Percentiles rank a stretch among this genome's conserved stretches.
Conservation (phyloP, 2,888 invertebrate genomes). For the Chesias legatella region DNA sequence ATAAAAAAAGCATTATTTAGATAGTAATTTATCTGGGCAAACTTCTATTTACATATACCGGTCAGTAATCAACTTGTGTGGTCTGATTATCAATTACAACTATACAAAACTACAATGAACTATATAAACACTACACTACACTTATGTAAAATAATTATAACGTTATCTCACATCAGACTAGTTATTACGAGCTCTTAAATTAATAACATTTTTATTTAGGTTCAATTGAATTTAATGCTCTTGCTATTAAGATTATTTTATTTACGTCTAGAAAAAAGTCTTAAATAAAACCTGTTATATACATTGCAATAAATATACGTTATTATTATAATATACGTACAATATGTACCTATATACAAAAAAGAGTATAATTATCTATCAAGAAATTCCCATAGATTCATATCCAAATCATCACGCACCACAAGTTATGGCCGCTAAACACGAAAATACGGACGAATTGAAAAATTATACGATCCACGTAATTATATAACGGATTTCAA, state of each 20-base stretch:
- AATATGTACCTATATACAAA: no score
- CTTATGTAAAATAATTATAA: slow-evolving; percentile 26
- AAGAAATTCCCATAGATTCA: slow-evolving; percentile 1
- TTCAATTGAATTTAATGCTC: slow-evolving; percentile 22
- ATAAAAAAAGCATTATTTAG: no score
- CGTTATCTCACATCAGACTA: slow-evolving; percentile 22
- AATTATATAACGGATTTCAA: no score
- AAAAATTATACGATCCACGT: neutral
- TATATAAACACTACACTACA: slow-evolving; percentile 23
- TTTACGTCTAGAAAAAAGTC: slow-evolving; percentile 9
- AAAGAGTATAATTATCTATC: no score
- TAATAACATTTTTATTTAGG: slow-evolving; percentile 22
- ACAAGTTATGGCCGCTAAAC: slow-evolving; percentile 3
- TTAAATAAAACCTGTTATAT: slow-evolving; percentile 5
- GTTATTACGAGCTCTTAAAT: slow-evolving; percentile 29
- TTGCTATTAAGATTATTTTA: slow-evolving; percentile 12
- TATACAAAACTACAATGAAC: slow-evolving; percentile 16
- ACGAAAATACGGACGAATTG: slow-evolving; percentile 1
- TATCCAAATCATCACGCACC: slow-evolving; percentile 2
- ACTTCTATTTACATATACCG: neutral
- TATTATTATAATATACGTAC: no score
- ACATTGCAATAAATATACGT: neutral
- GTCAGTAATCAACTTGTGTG: slow-evolving; percentile 19
- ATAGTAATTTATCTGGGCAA: no score
- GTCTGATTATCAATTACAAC: slow-evolving; percentile 27